Evolutionary conservation across 2,888 invertebrate genomes (phyloP).

Genomic region (Cheiracanthium punctorium): DNA sequence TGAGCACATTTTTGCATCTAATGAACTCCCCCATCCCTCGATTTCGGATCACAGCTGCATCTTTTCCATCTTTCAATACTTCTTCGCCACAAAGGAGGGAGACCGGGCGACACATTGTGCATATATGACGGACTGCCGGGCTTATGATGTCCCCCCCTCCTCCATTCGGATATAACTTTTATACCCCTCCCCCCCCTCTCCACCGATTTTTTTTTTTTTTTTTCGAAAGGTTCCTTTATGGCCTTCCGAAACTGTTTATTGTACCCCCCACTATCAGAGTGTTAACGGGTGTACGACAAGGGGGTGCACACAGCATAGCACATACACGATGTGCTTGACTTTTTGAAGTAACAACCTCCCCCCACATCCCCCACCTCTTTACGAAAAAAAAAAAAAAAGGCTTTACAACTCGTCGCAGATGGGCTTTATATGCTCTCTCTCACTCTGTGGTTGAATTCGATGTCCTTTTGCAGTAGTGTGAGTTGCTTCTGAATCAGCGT

Average conservation of each 20-base stretch:
- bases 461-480: constrained; percentile 16
- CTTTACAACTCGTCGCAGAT: constrained; percentile 62
- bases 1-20: not conserved
- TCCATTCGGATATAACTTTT: constrained; percentile 27
- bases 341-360: not conserved
- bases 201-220: no score
- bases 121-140: constrained; percentile 64
- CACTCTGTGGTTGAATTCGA: constrained; percentile 34
- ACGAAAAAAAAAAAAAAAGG: no score
- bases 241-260: constrained; percentile 61
- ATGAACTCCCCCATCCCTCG: not conserved
- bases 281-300: constrained; percentile 54
- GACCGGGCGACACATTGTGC: constrained; percentile 34
- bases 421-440: constrained; percentile 60
- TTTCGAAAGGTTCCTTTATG: constrained; percentile 53
- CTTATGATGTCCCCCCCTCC: constrained; percentile 42
- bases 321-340: constrained; percentile 52
- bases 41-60: constrained; percentile 1
- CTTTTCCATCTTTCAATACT: not conserved
- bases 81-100: not conserved
- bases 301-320: not conserved
- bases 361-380: constrained; percentile 18
- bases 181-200: constrained; percentile 28
- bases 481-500: constrained; percentile 40
- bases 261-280: constrained; percentile 40